phyloP scores from a whole-genome alignment of 2,113 vertebrate genomes.

The Oryzias woworae region DNA sequence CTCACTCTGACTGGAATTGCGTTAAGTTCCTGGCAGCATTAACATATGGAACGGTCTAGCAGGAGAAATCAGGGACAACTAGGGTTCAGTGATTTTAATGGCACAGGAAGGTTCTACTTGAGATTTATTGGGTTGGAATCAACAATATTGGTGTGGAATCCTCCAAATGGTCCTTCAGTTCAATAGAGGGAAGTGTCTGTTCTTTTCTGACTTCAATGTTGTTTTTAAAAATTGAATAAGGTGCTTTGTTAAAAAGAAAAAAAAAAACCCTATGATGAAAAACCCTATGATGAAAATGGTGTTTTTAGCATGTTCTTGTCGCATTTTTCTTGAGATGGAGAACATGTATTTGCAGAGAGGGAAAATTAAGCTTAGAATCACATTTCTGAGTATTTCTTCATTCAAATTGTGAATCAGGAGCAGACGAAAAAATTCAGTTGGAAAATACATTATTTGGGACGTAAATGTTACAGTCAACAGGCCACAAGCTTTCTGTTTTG shows the following conservation, averaged over 20 bases:
- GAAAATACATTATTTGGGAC: no score
- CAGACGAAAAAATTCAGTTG: no score
- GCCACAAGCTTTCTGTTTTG: no score
- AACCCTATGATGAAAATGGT: no score
- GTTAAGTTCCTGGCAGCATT: conserved; percentile 59
- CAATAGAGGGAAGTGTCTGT: conserved; percentile 35
- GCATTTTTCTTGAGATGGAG: no score
- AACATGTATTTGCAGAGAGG: no score
- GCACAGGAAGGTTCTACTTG: conserved; percentile 47
- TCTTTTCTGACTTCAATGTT: conserved; percentile 39
- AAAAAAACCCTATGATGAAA: no score
- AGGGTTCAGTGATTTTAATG: conserved; percentile 53
- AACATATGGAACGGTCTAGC: conserved; percentile 61
- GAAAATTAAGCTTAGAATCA: no score
- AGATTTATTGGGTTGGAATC: conserved; percentile 65
- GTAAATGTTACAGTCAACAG: no score
- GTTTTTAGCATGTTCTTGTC: no score
- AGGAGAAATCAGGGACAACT: conserved; percentile 50
- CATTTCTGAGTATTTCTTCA: no score
- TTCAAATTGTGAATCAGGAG: no score
- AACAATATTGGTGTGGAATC: conserved; percentile 59
- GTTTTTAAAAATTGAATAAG: conserved; percentile 50
- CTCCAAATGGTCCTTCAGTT: conserved; percentile 54
- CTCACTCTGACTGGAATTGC: conserved; percentile 51
- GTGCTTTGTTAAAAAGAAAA: conserved; percentile 24